Evolutionary conservation across 2,113 vertebrate genomes (phyloP), one percentile per base, ranked within the genome.

Genomic region (human (Homo sapiens)): DNA sequence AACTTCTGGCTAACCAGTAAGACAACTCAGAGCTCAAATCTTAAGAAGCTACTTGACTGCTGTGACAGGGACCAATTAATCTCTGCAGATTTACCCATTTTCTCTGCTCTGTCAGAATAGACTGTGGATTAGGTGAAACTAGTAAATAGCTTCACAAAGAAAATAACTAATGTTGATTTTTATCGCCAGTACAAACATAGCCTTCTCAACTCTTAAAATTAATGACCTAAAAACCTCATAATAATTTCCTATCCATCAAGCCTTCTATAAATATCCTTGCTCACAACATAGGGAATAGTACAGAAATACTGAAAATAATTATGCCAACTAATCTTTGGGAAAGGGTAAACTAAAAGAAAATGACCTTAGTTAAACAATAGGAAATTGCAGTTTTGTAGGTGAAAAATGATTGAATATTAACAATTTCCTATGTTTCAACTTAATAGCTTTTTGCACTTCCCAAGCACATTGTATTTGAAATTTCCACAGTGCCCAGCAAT

Each of bases 131-230:
- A 97, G 32, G n/a, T 83, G 30, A 97, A 92, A 94, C 50, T 80
- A 83, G 94, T 81, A 95, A 97, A 89, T 66, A 96, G 48, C 3
- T 95, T 96, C 48, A 94, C 78, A 84, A 55, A 55, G 61, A 64
- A 64, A 64, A 64, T 64, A 32, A 64, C 61, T 64, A 64, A 64
- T 6, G 25, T 85, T 92, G 61, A 92, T 89, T 13, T 13, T 87
- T 93, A 95, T 50, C 5, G 22, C 17, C 20, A 52, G 12, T n/a
- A 92, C 10, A 94, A 96, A 91, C 35, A 82, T 48, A 91, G 75
- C 43, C 48, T 91, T 93, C 82, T 95, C 82, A 96, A 35, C 76
- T 97, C 38, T 93, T 93, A 61, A 72, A 96, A 92, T 20, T 91
- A 97, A 89, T 96, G 57, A 93, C 50, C 55, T 94, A 76, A 96